Conservation (phyloP, 2,113 vertebrate species). For the Panthera tigris region DNA sequence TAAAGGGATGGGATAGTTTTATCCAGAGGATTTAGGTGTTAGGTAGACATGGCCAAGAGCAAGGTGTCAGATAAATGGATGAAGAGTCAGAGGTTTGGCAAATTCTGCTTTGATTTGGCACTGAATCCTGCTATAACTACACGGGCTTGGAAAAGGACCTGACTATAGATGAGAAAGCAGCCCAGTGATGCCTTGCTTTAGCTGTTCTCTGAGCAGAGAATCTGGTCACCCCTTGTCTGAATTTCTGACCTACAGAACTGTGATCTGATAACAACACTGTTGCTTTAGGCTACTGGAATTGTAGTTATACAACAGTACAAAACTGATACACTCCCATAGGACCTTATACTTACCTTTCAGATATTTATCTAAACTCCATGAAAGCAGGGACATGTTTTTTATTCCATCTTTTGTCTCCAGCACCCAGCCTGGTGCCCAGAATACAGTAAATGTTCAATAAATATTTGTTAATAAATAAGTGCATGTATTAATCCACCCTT, state of each 20-base stretch:
- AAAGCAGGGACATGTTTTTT: background rate
- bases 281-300: background rate
- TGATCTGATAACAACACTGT: background rate
- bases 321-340: background rate
- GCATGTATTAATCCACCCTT: background rate
- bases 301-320: background rate
- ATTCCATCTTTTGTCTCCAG: background rate
- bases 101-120: background rate
- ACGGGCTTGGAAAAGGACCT: background rate
- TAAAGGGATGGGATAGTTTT: background rate
- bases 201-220: background rate
- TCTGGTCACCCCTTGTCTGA: background rate
- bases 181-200: background rate
- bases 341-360: background rate
- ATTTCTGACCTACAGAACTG: background rate
- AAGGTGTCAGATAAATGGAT: background rate
- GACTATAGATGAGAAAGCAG: background rate
- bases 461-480: background rate
- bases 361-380: background rate
- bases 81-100: background rate
- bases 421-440: background rate
- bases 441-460: background rate
- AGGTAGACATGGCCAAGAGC: background rate
- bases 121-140: background rate
- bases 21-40: background rate